Percentiles rank a stretch among this genome's conserved stretches.
Evolutionary conservation across 2,888 invertebrate genomes (phyloP).

Genomic region (Dimorphilus gyrociliatus): DNA sequence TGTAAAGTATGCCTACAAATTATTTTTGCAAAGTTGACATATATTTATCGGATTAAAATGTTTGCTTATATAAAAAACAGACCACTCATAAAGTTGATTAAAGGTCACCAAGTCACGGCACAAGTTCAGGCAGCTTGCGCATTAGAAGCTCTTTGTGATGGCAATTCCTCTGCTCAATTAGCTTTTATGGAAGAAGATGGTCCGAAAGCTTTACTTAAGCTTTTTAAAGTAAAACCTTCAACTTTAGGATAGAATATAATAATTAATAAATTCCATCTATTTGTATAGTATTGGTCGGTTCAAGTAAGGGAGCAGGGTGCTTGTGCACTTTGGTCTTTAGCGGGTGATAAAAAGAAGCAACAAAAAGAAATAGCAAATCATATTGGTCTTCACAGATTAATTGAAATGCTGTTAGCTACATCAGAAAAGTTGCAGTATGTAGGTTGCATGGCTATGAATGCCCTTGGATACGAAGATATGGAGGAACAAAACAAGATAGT

Average conservation of each 20-base stretch:
- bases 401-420: slow-evolving; percentile 33
- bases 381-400: slow-evolving; percentile 30
- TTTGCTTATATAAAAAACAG: slow-evolving; percentile 18
- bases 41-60: no score
- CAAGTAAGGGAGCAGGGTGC: slow-evolving; percentile 36
- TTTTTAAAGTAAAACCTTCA: slow-evolving; percentile 28
- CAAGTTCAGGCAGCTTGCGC: slow-evolving; percentile 37
- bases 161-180: slow-evolving; percentile 26
- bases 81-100: slow-evolving; percentile 30
- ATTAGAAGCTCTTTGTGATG: slow-evolving; percentile 29
- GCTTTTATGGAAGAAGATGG: slow-evolving; percentile 30
- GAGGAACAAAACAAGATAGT: slow-evolving; percentile 33
- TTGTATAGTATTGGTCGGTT: slow-evolving; percentile 15
- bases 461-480: slow-evolving; percentile 30
- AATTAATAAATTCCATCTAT: not conserved
- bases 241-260: not conserved
- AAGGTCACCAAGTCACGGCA: slow-evolving; percentile 25
- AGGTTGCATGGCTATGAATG: slow-evolving; percentile 34
- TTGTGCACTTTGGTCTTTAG: slow-evolving; percentile 34
- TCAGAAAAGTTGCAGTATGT: slow-evolving; percentile 37
- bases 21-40: no score
- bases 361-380: slow-evolving; percentile 33
- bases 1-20: slow-evolving; percentile 20
- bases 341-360: slow-evolving; percentile 31
- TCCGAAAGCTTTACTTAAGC: slow-evolving; percentile 27